These are phyloP conservation scores for Cnemophilus loriae DNA, from an alignment of 2,113 vertebrate species.

Conservation along the genomic window DNA sequence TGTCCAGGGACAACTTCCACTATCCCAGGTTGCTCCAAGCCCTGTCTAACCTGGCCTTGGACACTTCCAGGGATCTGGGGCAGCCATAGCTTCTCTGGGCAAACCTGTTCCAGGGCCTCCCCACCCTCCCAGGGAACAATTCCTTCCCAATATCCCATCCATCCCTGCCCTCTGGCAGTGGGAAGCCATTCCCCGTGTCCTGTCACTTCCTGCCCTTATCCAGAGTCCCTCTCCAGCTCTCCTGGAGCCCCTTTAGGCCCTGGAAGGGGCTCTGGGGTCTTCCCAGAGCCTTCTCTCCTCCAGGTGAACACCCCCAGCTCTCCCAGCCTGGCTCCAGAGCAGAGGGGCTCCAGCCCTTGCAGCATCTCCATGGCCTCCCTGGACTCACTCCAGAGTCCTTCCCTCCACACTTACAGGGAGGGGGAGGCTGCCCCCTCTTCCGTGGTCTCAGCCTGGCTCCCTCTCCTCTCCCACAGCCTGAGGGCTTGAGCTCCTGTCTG, in stretches of 20 bases:
- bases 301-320: background rate
- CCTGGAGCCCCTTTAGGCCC: background rate
- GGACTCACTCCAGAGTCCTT: background rate
- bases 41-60: background rate
- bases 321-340: background rate
- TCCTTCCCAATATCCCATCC: background rate
- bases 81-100: background rate
- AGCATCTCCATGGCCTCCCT: background rate
- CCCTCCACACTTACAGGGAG: background rate
- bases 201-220: background rate
- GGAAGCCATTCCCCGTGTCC: background rate
- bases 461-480: background rate
- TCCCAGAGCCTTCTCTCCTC: background rate
- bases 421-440: background rate
- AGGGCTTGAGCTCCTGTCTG: background rate
- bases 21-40: fast-evolving
- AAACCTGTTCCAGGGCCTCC: background rate
- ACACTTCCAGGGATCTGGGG: background rate
- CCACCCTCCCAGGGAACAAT: background rate
- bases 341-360: background rate
- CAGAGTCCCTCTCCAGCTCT: background rate
- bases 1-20: background rate
- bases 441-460: background rate
- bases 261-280: background rate
- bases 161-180: background rate